These are phyloP conservation scores for Habropoda laboriosa DNA, from an alignment of 1,140 invertebrate genomes.

Conservation along the genomic window DNA sequence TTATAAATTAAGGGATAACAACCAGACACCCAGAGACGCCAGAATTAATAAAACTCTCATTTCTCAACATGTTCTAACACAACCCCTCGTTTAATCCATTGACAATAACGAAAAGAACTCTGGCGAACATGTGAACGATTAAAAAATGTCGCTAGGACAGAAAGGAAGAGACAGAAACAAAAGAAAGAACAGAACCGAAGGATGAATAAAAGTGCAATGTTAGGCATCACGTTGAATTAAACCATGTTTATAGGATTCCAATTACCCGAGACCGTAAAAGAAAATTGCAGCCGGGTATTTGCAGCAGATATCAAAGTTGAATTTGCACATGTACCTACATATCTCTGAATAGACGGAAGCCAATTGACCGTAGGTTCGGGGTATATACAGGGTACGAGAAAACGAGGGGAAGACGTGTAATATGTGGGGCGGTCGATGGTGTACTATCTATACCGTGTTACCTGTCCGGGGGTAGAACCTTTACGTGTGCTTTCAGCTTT, in stretches of 20 bases:
- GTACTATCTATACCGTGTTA: slow-evolving; percentile 37
- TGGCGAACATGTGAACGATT: too few relatives aligned
- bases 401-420: slow-evolving; percentile 52
- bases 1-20: too few relatives aligned
- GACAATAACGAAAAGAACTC: too few relatives aligned
- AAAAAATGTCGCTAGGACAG: too few relatives aligned
- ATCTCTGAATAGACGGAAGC: slow-evolving; percentile 32
- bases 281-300: not conserved
- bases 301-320: slow-evolving; percentile 6
- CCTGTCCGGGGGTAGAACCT: slow-evolving; percentile 20
- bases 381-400: slow-evolving; percentile 34
- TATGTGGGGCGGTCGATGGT: slow-evolving; percentile 72
- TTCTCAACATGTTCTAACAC: too few relatives aligned
- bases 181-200: too few relatives aligned
- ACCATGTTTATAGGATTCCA: not conserved
- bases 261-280: not conserved
- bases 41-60: too few relatives aligned
- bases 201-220: not conserved
- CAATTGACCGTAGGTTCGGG: slow-evolving; percentile 66
- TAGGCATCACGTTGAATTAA: not conserved
- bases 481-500: slow-evolving; percentile 20
- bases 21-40: too few relatives aligned
- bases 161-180: too few relatives aligned
- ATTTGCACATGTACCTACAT: slow-evolving; percentile 1
- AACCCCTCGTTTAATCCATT: too few relatives aligned